These are phyloP conservation scores for Chaetodon trifasciatus DNA, from an alignment of 2,797 vertebrate species.

Conservation along the genomic window DNA sequence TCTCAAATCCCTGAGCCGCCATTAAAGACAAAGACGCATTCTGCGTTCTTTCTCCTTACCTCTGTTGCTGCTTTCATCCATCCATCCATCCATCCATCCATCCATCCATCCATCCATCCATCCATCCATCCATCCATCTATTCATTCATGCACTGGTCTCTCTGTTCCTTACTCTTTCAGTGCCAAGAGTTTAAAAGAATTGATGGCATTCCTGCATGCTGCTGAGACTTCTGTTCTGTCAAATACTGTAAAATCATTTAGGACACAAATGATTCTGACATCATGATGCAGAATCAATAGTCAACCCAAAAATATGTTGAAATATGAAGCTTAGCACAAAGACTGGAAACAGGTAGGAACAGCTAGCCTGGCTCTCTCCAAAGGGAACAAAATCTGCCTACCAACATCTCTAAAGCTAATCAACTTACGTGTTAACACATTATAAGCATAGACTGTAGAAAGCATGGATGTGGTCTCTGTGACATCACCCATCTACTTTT, in stretches of 20 bases:
- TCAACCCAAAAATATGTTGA: neutral
- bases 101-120: constrained; percentile 25
- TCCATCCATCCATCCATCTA: constrained; percentile 23
- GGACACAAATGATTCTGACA: neutral
- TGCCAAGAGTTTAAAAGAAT: constrained; percentile 44
- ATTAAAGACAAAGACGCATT: constrained; percentile 72
- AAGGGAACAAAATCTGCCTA: neutral
- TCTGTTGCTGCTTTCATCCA: constrained; percentile 40
- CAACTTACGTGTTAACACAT: neutral
- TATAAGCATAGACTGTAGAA: too few species aligned
- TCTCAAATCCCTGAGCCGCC: constrained; percentile 73
- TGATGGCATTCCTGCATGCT: constrained; percentile 40
- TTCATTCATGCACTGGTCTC: constrained; percentile 13
- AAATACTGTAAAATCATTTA: neutral
- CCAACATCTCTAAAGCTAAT: neutral
- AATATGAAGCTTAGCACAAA: neutral
- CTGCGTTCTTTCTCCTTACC: constrained; percentile 67
- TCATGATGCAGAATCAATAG: neutral
- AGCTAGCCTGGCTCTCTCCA: too few species aligned
- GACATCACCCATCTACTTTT: too few species aligned
- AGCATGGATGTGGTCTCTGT: too few species aligned
- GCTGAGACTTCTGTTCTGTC: constrained; percentile 18
- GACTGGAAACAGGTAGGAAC: neutral
- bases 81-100: constrained; percentile 25
- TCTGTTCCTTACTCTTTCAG: constrained; percentile 15